Percentiles rank a stretch among this genome's conserved stretches.
These are phyloP conservation scores for Paraplagusia blochii DNA, from an alignment of 2,113 vertebrate genomes.

Conservation along the genomic window DNA sequence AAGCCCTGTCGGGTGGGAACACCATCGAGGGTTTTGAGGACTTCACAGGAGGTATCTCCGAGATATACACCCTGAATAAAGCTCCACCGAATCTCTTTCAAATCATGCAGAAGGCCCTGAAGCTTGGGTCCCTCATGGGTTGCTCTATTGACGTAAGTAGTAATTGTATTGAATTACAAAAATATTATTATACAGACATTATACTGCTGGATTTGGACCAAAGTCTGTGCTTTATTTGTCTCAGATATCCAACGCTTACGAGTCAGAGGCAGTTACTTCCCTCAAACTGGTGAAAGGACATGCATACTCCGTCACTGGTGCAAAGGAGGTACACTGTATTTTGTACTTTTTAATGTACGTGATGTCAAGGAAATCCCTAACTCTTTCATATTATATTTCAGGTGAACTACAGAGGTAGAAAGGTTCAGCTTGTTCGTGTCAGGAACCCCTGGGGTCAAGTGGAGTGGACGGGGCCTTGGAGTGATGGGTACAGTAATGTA, in stretches of 20 bases:
- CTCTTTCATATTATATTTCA: slow-evolving; percentile 14
- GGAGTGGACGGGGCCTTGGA: slow-evolving; percentile 90
- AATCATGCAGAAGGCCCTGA: slow-evolving; percentile 67
- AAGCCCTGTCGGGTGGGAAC: slow-evolving; percentile 86
- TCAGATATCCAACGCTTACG: slow-evolving; percentile 64
- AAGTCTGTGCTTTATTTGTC: slow-evolving; percentile 1
- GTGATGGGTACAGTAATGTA: slow-evolving; percentile 75
- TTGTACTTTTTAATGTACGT: not conserved
- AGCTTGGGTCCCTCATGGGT: slow-evolving; percentile 71
- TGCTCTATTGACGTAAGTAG: slow-evolving; percentile 73
- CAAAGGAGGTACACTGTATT: slow-evolving; percentile 72
- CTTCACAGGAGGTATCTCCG: slow-evolving; percentile 92
- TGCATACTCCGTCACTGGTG: slow-evolving; percentile 84
- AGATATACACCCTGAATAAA: slow-evolving; percentile 79
- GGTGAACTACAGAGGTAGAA: slow-evolving; percentile 31
- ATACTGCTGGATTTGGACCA: not conserved
- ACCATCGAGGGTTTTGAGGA: slow-evolving; percentile 94
- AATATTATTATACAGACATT: no score
- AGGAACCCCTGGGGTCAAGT: slow-evolving; percentile 88
- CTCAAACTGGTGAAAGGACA: slow-evolving; percentile 85
- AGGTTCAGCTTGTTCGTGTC: slow-evolving; percentile 57
- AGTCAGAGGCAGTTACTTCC: slow-evolving; percentile 78
- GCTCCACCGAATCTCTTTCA: slow-evolving; percentile 68
- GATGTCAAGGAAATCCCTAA: not conserved
- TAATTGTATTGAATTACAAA: slow-evolving; percentile 23